Conservation (phyloP, 2,797 vertebrate genomes). For the Eulemur rubriventer region DNA sequence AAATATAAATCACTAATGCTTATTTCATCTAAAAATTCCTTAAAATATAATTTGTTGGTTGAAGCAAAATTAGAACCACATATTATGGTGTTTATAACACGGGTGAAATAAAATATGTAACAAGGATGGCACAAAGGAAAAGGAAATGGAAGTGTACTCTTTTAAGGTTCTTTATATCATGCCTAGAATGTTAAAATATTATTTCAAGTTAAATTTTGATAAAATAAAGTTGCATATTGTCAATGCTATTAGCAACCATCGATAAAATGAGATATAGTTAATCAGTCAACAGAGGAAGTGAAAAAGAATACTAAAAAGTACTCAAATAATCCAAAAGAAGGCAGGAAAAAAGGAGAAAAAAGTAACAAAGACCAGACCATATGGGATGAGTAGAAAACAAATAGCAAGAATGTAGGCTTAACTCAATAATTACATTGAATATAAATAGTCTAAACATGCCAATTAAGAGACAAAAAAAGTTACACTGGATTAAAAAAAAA, state of each 20-base stretch:
- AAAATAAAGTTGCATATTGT: not conserved
- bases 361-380: not conserved
- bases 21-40: not conserved
- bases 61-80: not conserved
- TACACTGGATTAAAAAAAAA: not conserved
- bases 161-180: not conserved
- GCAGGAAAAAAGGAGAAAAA: not conserved
- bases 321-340: not conserved
- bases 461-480: conserved; percentile 6
- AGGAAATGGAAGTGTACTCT: not conserved
- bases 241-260: not conserved
- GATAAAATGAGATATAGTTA: not conserved
- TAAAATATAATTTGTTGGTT: not conserved
- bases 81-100: not conserved
- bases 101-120: not conserved
- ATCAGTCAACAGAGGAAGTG: not conserved
- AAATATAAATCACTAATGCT: not conserved
- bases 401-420: not conserved
- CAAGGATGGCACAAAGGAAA: not conserved
- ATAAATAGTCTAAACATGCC: conserved; percentile 21
- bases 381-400: conserved; percentile 23
- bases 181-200: not conserved
- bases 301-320: not conserved
- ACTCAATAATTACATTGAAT: not conserved
- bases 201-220: not conserved